phyloP scores from a whole-genome alignment of 1,140 invertebrate species.

The Pissodes strobi region DNA sequence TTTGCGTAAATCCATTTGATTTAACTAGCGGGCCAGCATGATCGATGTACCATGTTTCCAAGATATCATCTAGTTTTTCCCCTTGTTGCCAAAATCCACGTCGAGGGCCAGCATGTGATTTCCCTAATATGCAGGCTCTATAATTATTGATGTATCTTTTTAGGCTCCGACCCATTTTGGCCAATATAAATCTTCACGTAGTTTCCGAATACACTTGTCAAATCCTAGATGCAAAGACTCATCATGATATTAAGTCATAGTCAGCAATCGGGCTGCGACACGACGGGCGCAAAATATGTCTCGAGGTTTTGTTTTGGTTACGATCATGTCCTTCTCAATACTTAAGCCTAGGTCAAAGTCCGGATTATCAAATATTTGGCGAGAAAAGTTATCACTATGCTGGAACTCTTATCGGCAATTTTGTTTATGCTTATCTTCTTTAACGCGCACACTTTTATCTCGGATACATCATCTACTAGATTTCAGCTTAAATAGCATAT shows the following conservation, averaged over 20 bases:
- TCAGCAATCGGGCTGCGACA: no score
- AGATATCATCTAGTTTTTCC: conserved; percentile 13
- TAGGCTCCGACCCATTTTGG: conserved; percentile 14
- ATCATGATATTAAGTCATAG: conserved; percentile 24
- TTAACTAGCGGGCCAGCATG: conserved; percentile 33
- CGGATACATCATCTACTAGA: not conserved
- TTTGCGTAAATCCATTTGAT: no score
- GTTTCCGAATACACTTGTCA: not conserved
- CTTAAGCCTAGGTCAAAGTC: not conserved
- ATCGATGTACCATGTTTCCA: conserved; percentile 27
- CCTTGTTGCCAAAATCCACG: no score
- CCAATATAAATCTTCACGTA: conserved; percentile 22
- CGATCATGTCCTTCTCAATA: conserved; percentile 1
- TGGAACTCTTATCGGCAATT: not conserved
- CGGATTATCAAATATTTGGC: conserved; percentile 2
- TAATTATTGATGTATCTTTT: conserved; percentile 19
- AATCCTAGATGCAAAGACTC: conserved; percentile 17
- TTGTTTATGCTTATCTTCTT: no score
- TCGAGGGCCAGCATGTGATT: conserved; percentile 25
- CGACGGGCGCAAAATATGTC: conserved; percentile 27
- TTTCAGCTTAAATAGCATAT: conserved; percentile 29
- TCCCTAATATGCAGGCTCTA: not conserved
- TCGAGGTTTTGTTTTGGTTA: conserved; percentile 1
- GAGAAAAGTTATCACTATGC: no score
- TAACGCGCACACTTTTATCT: not conserved